Evolutionary conservation across 2,113 vertebrate species (phyloP).

Genomic region (Solea solea): DNA sequence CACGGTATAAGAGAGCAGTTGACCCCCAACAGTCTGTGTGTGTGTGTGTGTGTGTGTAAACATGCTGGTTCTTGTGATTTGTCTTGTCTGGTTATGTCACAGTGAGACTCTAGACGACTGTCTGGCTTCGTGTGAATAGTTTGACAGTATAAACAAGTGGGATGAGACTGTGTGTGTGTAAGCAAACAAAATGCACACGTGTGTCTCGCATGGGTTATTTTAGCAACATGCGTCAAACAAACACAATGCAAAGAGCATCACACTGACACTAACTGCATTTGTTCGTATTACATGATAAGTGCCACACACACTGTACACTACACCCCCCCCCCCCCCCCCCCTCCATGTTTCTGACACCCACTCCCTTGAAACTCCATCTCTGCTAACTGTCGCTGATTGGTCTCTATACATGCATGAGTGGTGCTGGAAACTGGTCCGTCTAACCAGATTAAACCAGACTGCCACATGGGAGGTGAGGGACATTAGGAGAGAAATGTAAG

Average conservation of each 20-base stretch:
- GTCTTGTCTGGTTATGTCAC: no score
- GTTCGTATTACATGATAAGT: background rate
- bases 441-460: conserved; percentile 21
- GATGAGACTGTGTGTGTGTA: background rate
- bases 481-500: background rate
- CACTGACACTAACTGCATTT: conserved; percentile 13
- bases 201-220: no score
- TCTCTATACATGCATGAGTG: conserved; percentile 12
- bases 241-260: no score
- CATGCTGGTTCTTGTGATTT: no score
- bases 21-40: conserved; percentile 47
- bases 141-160: no score
- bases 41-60: no score
- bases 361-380: background rate
- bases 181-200: no score
- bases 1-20: conserved; percentile 44
- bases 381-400: background rate
- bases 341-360: background rate
- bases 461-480: conserved; percentile 18
- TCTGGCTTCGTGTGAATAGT: no score
- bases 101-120: no score
- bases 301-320: background rate
- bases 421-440: conserved; percentile 12
- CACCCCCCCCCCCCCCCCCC: background rate
- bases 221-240: no score